Conservation (phyloP, 2,888 invertebrate genomes). For the Drosophila longiperda region DNA sequence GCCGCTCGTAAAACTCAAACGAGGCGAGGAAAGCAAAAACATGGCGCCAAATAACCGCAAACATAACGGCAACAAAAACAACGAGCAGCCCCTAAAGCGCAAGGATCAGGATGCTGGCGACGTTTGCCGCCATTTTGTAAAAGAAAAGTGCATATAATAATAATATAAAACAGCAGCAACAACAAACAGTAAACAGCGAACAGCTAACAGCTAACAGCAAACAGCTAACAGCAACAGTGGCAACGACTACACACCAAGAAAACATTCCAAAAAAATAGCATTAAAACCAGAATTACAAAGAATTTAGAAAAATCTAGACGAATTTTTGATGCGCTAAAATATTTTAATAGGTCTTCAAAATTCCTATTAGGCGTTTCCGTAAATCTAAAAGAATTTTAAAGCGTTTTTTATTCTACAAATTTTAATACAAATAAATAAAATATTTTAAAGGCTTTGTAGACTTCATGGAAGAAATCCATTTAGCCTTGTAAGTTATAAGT, state of each 20-base stretch:
- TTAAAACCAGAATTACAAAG: slow-evolving; percentile 49
- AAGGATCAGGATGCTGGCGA: slow-evolving; percentile 65
- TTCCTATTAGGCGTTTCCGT: no score
- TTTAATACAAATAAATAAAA: neutral
- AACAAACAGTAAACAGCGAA: slow-evolving; percentile 16
- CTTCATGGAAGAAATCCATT: neutral
- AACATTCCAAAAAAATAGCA: slow-evolving; percentile 64
- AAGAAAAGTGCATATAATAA: slow-evolving; percentile 80
- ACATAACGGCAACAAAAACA: slow-evolving; percentile 69
- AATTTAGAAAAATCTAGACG: neutral
- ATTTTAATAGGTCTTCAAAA: neutral
- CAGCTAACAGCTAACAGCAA: slow-evolving; percentile 1
- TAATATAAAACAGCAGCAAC: slow-evolving; percentile 71
- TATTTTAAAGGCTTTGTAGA: no score
- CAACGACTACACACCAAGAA: slow-evolving; percentile 29
- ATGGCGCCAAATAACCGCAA: slow-evolving; percentile 82
- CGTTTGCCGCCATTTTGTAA: slow-evolving; percentile 80
- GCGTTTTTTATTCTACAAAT: neutral
- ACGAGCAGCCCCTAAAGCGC: slow-evolving; percentile 39
- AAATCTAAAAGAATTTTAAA: neutral
- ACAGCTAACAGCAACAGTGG: slow-evolving; percentile 25
- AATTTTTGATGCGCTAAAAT: slow-evolving; percentile 23
- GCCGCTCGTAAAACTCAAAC: slow-evolving; percentile 81
- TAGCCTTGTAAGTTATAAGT: neutral
- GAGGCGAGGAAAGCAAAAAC: slow-evolving; percentile 76